phyloP scores from a whole-genome alignment of 2,797 vertebrate genomes.

The Peromyscus aztecus region DNA sequence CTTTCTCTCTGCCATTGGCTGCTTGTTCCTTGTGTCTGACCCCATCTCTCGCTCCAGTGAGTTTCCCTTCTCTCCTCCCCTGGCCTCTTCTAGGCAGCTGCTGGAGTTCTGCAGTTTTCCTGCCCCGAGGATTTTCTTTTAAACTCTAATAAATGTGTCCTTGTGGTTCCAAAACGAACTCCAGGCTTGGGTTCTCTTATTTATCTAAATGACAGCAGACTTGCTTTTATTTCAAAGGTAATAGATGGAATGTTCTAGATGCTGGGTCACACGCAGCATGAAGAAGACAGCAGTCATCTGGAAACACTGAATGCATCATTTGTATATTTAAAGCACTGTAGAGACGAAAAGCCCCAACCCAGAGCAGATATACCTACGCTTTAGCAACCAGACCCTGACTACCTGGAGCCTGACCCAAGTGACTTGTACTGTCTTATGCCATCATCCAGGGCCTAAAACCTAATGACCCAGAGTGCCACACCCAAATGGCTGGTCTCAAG shows the following conservation, averaged over 20 bases:
- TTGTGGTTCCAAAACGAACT: too few species aligned
- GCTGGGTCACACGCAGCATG: too few species aligned
- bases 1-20: too few species aligned
- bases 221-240: not conserved
- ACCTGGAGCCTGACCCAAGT: not conserved
- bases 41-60: too few species aligned
- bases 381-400: not conserved
- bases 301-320: not conserved
- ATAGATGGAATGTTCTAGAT: too few species aligned
- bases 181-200: not conserved
- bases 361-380: not conserved
- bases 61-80: too few species aligned
- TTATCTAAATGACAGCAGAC: not conserved
- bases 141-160: too few species aligned
- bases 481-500: not conserved
- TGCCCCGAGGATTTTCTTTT: too few species aligned
- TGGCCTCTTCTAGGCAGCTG: too few species aligned
- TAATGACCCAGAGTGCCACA: not conserved
- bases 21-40: too few species aligned
- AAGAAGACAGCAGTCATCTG: too few species aligned
- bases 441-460: not conserved
- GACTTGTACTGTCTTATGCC: not conserved
- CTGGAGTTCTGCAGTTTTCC: too few species aligned
- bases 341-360: not conserved
- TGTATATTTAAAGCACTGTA: not conserved